These are phyloP conservation scores for Cylas formicarius DNA, from an alignment of 1,140 invertebrate species.

Conservation along the genomic window DNA sequence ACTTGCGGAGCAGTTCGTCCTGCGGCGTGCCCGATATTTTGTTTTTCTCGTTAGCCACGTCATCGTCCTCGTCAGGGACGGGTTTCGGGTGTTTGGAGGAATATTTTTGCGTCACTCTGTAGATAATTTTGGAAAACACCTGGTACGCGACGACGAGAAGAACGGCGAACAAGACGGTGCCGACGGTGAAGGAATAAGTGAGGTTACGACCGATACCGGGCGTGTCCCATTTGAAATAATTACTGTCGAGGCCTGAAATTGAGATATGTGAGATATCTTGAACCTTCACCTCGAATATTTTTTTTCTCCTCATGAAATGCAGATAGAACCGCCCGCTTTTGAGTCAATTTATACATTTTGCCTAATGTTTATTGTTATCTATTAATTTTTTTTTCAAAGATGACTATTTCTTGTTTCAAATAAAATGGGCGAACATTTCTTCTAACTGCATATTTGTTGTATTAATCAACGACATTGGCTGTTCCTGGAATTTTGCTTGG, in stretches of 20 bases:
- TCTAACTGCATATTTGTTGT: no score
- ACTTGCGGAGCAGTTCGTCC: slow-evolving; percentile 23
- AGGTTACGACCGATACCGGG: slow-evolving; percentile 47
- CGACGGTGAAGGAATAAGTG: slow-evolving; percentile 36
- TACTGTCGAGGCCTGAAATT: slow-evolving; percentile 43
- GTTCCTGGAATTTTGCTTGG: no score
- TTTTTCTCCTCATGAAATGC: no score
- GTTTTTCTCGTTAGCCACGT: slow-evolving; percentile 43
- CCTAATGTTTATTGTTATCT: no score
- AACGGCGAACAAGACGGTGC: slow-evolving; percentile 39
- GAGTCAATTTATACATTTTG: no score
- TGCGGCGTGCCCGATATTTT: slow-evolving; percentile 34
- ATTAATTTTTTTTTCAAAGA: no score
- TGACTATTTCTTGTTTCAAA: no score
- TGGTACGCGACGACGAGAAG: slow-evolving; percentile 46
- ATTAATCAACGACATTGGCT: no score
- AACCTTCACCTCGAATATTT: no score
- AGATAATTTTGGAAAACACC: slow-evolving; percentile 42
- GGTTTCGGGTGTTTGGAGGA: slow-evolving; percentile 17
- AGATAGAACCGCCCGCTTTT: no score
- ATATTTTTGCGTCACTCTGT: slow-evolving; percentile 15
- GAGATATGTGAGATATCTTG: no score
- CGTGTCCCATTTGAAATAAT: slow-evolving; percentile 45
- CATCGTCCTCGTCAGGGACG: slow-evolving; percentile 39
- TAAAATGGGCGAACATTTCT: no score